Evolutionary conservation across 1,140 invertebrate species (phyloP), one percentile per base, ranked within the genome.

Genomic region (Hyles vespertilio): DNA sequence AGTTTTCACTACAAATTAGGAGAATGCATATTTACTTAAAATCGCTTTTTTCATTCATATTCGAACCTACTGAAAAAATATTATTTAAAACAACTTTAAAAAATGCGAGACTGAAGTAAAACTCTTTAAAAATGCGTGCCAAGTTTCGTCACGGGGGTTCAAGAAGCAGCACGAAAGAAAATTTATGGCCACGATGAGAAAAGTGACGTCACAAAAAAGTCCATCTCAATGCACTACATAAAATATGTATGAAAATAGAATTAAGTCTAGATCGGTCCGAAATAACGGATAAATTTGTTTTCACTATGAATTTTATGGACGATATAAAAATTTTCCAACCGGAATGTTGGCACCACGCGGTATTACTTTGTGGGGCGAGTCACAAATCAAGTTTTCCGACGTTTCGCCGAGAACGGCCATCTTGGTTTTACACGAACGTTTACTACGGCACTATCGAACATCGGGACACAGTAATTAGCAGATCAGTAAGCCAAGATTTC

Each of bases 301-400:
- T 72, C 67, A 59, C 64, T 65, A 62, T 61, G 65, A 74, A 50
- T 77, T 82, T 77, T 75, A 79, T 74, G 59, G 66, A 59, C 70
- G 67, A 80, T 81, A 81, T 79, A 77, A 76, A 81, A 80, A 1
- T 81, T 77, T 76, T 77, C 74, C 74, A 74, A 80, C 79, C 74
- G 70, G 70, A 71, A 65, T 79, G 79, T 81, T 79, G 75, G 71
- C 74, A 79, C 69, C 57, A 61, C 59, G 53, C 58, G 46, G 49
- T 58, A 67, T 69, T 70, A 70, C 68, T 71, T 64, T 69, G 57
- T 66, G 57, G 53, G 56, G 59, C 61, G 58, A 65, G 70, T 76
- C 74, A 73, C 74, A 82, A 78, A 80, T 80, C 72, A 80, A 77
- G 65, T 76, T 72, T 70, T 57, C 63, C 50, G 66, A 69, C 66